These are phyloP conservation scores for Colinus virginianus DNA, from an alignment of 2,113 vertebrate species.

Conservation along the genomic window DNA sequence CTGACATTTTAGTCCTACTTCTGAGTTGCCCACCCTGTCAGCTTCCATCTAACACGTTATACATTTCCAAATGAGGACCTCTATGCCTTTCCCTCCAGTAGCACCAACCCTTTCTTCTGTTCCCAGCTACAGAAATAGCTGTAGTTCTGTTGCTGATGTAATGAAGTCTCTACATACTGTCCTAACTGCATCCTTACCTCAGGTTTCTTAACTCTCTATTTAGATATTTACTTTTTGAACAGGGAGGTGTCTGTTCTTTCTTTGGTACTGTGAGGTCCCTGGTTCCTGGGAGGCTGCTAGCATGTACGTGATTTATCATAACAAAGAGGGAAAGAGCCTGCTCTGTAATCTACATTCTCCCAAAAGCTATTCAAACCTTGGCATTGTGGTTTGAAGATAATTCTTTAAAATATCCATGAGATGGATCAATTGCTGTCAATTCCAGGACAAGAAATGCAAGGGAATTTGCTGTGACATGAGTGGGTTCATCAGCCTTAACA, in stretches of 20 bases:
- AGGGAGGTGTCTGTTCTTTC: neutral
- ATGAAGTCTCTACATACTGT: neutral
- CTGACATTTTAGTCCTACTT: neutral
- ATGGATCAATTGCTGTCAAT: neutral
- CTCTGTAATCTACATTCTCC: neutral
- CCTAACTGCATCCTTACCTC: neutral
- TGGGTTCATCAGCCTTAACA: neutral
- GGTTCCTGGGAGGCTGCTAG: neutral
- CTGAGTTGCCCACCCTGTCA: neutral
- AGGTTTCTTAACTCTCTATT: rapidly evolving
- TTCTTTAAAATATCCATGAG: neutral
- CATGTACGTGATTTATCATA: neutral
- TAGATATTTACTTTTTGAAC: neutral
- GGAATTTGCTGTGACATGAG: neutral
- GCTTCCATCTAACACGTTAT: neutral
- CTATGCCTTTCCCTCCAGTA: neutral
- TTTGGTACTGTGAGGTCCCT: neutral
- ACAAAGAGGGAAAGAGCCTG: neutral
- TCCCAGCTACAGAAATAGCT: neutral
- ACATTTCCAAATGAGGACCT: rapidly evolving
- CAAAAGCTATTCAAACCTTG: neutral
- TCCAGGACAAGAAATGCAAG: neutral
- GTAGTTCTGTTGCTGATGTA: neutral
- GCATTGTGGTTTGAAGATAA: neutral
- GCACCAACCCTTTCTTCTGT: neutral